Percentiles rank a stretch among this genome's conserved stretches.
These are phyloP conservation scores for Ostrea edulis DNA, from an alignment of 1,140 invertebrate species.

Conservation along the genomic window DNA sequence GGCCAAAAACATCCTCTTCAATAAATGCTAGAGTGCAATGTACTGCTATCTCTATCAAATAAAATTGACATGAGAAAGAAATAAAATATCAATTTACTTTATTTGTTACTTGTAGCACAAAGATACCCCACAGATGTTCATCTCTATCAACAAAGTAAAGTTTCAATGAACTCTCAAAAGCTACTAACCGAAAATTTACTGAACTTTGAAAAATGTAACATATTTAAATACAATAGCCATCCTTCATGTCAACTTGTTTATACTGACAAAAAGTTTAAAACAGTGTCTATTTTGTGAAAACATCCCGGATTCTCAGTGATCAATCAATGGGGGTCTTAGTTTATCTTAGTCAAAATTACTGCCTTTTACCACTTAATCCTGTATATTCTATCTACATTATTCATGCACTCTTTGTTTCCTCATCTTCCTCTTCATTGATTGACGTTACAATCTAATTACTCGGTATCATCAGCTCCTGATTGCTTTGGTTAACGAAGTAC, in stretches of 20 bases:
- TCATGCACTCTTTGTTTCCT: not conserved
- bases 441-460: not conserved
- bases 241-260: not conserved
- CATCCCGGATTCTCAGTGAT: not conserved
- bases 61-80: constrained; percentile 1
- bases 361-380: constrained; percentile 1
- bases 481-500: not conserved
- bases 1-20: not conserved
- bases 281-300: not conserved
- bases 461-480: not conserved
- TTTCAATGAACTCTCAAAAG: not conserved
- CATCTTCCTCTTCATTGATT: not conserved
- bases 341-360: not conserved
- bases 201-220: not conserved
- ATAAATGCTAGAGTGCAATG: not conserved
- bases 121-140: not conserved
- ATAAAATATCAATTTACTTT: constrained; percentile 36
- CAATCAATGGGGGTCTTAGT: not conserved
- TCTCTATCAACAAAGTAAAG: not conserved
- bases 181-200: not conserved
- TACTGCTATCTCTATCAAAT: constrained; percentile 5
- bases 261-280: not conserved
- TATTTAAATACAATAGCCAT: not conserved
- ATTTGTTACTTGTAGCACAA: constrained; percentile 12
- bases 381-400: constrained; percentile 9